phyloP scores from a whole-genome alignment of 2,113 vertebrate genomes.

The Cacatua alba region DNA sequence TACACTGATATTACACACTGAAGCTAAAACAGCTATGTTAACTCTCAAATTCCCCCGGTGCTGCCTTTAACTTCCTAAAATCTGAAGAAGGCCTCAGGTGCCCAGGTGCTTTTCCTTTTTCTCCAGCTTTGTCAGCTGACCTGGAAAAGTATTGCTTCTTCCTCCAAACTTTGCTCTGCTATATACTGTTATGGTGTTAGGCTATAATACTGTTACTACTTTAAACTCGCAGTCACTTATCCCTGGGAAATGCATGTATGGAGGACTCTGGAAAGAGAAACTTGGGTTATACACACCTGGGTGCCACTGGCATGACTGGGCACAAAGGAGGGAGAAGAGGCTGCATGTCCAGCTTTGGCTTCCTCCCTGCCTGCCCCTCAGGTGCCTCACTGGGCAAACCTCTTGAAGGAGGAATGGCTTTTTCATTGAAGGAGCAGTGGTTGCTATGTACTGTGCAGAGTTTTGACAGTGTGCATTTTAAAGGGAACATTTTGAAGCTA shows the following conservation, averaged over 20 bases:
- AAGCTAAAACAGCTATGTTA: not conserved
- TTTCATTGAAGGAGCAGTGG: not conserved
- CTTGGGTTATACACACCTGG: not conserved
- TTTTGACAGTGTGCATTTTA: not conserved
- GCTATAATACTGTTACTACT: not conserved
- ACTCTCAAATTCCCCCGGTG: not conserved
- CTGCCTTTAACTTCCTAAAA: not conserved
- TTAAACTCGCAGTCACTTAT: not conserved
- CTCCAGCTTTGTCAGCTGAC: not conserved
- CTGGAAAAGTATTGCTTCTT: not conserved
- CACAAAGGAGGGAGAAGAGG: not conserved
- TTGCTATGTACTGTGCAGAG: rapidly evolving
- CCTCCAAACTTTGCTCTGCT: not conserved
- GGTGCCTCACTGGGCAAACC: not conserved
- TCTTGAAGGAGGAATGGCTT: not conserved
- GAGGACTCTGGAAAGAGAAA: not conserved
- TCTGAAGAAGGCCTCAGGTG: not conserved
- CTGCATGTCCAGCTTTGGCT: not conserved
- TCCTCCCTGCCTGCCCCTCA: rapidly evolving
- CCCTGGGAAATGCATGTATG: not conserved
- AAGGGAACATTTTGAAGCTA: not conserved
- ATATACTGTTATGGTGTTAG: rapidly evolving
- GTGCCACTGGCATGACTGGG: not conserved
- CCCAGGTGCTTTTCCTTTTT: not conserved
- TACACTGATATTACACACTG: not conserved